phyloP scores from a whole-genome alignment of 1,140 invertebrate species.

The Charaxes varanes region DNA sequence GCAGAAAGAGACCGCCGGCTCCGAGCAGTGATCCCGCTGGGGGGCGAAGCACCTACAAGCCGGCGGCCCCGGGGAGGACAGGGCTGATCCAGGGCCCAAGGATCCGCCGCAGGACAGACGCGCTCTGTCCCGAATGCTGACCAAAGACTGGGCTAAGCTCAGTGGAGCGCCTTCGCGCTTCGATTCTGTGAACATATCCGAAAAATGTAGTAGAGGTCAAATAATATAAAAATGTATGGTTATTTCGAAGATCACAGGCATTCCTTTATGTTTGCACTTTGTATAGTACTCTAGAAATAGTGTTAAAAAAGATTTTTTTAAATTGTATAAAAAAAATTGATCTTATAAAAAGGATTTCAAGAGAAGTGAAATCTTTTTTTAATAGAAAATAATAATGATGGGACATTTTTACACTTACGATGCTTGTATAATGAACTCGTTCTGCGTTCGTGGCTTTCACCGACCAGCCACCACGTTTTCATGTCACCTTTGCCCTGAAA shows the following conservation, averaged over 20 bases:
- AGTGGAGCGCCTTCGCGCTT: conserved; percentile 1
- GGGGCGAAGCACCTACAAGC: conserved; percentile 58
- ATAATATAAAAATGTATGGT: too few relatives aligned
- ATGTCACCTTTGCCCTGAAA: conserved; percentile 83
- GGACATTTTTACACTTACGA: conserved; percentile 54
- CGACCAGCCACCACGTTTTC: conserved; percentile 84
- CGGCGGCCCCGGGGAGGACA: conserved; percentile 49
- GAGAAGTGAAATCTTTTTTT: too few relatives aligned
- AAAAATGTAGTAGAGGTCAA: too few relatives aligned
- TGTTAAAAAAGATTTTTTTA: too few relatives aligned
- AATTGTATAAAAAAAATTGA: too few relatives aligned
- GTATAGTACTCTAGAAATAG: too few relatives aligned
- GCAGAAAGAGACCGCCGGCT: conserved; percentile 59
- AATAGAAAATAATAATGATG: too few relatives aligned
- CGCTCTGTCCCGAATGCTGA: conserved; percentile 49
- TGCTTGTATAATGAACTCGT: conserved; percentile 35
- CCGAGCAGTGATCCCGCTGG: conserved; percentile 53
- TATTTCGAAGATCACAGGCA: too few relatives aligned
- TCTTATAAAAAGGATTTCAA: too few relatives aligned
- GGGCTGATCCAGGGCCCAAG: conserved; percentile 42
- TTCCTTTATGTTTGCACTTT: too few relatives aligned
- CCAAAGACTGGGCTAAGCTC: conserved; percentile 26
- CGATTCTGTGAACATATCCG: conserved; percentile 11
- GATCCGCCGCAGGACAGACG: conserved; percentile 51
- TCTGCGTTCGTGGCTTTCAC: conserved; percentile 75